These are phyloP conservation scores for Drosophila atripex DNA, from an alignment of 2,888 invertebrate genomes.

Conservation along the genomic window DNA sequence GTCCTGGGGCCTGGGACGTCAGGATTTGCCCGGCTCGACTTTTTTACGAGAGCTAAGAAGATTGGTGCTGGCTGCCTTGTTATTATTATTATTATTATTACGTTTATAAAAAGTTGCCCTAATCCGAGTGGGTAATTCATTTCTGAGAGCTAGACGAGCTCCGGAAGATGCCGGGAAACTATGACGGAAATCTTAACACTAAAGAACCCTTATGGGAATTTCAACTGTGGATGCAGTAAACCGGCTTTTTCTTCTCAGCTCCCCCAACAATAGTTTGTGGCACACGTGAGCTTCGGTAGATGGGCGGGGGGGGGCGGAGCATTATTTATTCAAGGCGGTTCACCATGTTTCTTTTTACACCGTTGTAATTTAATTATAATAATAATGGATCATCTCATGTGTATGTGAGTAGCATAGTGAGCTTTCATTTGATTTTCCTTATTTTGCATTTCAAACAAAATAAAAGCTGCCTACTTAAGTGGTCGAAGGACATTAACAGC, in stretches of 20 bases:
- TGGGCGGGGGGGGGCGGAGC: constrained; percentile 1
- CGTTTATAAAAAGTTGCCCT: constrained; percentile 46
- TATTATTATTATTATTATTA: constrained; percentile 55
- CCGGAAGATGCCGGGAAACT: constrained; percentile 37
- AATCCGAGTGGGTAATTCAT: constrained; percentile 46
- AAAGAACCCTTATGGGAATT: constrained; percentile 44
- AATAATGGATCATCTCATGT: constrained; percentile 9
- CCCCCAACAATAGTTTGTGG: constrained; percentile 13
- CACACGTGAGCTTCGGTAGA: background rate
- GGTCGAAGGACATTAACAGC: background rate
- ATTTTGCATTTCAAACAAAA: background rate
- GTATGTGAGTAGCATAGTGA: background rate
- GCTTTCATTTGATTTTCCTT: background rate
- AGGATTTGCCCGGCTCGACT: constrained; percentile 56
- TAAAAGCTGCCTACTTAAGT: background rate
- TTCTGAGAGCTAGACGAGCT: constrained; percentile 46
- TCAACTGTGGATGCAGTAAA: constrained; percentile 33
- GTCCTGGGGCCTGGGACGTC: constrained; percentile 41
- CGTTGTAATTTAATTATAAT: constrained; percentile 18
- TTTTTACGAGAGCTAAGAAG: constrained; percentile 54
- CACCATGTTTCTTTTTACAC: constrained; percentile 12
- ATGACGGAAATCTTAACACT: constrained; percentile 39
- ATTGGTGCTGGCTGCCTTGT: constrained; percentile 58
- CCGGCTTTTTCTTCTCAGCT: constrained; percentile 22
- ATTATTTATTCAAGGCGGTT: constrained; percentile 13